Evolutionary conservation across 2,888 invertebrate species (phyloP).

Genomic region (Oscheius sp.): DNA sequence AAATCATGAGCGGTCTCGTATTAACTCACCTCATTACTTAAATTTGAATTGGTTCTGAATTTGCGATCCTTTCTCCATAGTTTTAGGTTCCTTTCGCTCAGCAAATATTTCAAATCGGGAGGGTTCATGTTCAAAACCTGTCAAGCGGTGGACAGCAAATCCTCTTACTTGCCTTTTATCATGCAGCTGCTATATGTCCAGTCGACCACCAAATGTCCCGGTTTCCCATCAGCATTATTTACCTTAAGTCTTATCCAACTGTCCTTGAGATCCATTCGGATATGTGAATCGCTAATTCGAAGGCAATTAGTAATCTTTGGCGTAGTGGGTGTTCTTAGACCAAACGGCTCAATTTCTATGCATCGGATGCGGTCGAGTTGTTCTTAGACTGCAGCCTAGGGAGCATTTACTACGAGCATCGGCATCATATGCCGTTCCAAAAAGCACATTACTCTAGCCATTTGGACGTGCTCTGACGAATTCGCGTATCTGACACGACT

Average conservation of each 20-base stretch:
- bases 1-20: too few species aligned
- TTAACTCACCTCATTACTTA: too few species aligned
- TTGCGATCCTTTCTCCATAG: too few species aligned
- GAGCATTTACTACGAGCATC: slow-evolving; percentile 26
- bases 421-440: slow-evolving; percentile 29
- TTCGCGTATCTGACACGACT: slow-evolving; percentile 18
- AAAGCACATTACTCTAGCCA: slow-evolving; percentile 27
- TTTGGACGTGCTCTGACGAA: slow-evolving; percentile 20
- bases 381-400: slow-evolving; percentile 25
- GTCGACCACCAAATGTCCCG: slow-evolving; percentile 3
- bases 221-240: slow-evolving; percentile 16
- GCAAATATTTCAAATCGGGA: neutral
- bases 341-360: neutral
- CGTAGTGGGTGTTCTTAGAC: neutral
- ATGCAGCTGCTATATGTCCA: slow-evolving; percentile 14
- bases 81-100: neutral
- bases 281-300: slow-evolving; percentile 7
- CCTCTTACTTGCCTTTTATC: slow-evolving; percentile 19
- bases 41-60: too few species aligned
- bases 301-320: slow-evolving; percentile 18
- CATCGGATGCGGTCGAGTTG: slow-evolving; percentile 18
- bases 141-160: slow-evolving; percentile 6
- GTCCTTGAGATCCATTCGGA: slow-evolving; percentile 18
- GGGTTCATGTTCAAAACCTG: slow-evolving; percentile 4
- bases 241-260: neutral